These are phyloP conservation scores for Maniola jurtina DNA, from an alignment of 1,140 invertebrate genomes.

Conservation along the genomic window DNA sequence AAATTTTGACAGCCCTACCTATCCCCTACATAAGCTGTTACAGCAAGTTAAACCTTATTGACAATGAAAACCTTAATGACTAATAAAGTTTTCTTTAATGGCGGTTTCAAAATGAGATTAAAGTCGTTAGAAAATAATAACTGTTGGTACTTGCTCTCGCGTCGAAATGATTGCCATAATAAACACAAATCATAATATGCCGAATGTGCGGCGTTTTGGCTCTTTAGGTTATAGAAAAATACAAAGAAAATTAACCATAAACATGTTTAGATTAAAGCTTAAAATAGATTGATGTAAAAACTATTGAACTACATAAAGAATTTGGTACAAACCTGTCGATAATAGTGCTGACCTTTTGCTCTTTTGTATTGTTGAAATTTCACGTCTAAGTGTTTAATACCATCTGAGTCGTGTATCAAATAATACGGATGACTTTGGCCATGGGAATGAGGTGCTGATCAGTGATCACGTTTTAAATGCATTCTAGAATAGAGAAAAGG, in stretches of 20 bases:
- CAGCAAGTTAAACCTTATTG: constrained; percentile 40
- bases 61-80: constrained; percentile 20
- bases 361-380: constrained; percentile 47
- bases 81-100: constrained; percentile 26
- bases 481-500: neutral
- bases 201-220: constrained; percentile 35
- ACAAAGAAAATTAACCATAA: constrained; percentile 13
- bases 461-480: constrained; percentile 5
- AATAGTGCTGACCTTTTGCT: constrained; percentile 58
- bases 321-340: constrained; percentile 52
- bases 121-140: constrained; percentile 56
- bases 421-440: constrained; percentile 17
- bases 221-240: constrained; percentile 7
- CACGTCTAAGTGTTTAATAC: constrained; percentile 31
- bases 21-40: constrained; percentile 7
- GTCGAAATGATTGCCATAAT: constrained; percentile 65
- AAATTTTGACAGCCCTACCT: neutral
- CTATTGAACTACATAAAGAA: constrained; percentile 27
- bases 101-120: constrained; percentile 32
- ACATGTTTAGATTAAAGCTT: neutral
- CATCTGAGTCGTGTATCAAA: constrained; percentile 28
- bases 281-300: constrained; percentile 4
- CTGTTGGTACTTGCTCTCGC: constrained; percentile 57
- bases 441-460: constrained; percentile 22
- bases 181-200: constrained; percentile 59